Evolutionary conservation across 2,888 invertebrate species (phyloP).

Genomic region (Hypomecis punctinalis): DNA sequence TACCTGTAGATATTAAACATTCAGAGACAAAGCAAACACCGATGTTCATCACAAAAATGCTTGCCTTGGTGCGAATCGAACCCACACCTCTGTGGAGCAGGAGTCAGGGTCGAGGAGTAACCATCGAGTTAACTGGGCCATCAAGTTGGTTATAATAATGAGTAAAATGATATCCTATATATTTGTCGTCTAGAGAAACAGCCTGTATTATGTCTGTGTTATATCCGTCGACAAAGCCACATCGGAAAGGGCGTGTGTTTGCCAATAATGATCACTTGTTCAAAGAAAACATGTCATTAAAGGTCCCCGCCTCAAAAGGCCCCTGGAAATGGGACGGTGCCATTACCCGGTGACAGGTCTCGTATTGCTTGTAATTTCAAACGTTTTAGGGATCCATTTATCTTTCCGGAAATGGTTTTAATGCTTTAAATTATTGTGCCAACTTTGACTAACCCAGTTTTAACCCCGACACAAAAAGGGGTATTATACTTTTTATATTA

Average conservation of each 20-base stretch:
- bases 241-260: slow-evolving; percentile 11
- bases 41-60: too few species aligned
- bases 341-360: slow-evolving; percentile 27
- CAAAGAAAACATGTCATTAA: slow-evolving; percentile 23
- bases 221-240: background rate
- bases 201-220: background rate
- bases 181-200: too few species aligned
- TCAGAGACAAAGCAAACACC: too few species aligned
- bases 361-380: slow-evolving; percentile 20
- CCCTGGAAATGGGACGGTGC: slow-evolving; percentile 14
- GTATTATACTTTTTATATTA: too few species aligned
- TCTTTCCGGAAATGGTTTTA: slow-evolving; percentile 10
- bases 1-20: too few species aligned
- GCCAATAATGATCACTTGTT: slow-evolving; percentile 15
- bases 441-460: background rate
- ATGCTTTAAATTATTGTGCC: slow-evolving; percentile 3
- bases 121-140: too few species aligned
- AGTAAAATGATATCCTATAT: background rate
- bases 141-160: too few species aligned
- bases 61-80: too few species aligned
- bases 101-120: too few species aligned
- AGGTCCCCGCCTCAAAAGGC: slow-evolving; percentile 13
- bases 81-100: too few species aligned
- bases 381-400: slow-evolving; percentile 20
- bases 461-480: background rate